Evolutionary conservation across 1,140 invertebrate species (phyloP).

Genomic region (Patella vulgata): DNA sequence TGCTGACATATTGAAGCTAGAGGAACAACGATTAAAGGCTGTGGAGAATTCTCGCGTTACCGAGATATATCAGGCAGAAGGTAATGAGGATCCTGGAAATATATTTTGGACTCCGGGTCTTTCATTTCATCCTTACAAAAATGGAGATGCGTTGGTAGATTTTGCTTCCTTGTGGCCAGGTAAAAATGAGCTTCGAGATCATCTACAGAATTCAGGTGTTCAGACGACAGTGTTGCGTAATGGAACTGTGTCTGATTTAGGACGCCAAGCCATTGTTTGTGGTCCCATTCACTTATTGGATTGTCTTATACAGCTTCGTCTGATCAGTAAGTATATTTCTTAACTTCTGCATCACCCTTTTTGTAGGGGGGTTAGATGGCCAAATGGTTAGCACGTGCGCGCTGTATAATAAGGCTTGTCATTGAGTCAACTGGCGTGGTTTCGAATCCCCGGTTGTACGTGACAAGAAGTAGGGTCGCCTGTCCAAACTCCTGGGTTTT

Average conservation of each 20-base stretch:
- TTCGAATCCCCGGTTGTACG: no score
- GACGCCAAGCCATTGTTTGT: conserved; percentile 38
- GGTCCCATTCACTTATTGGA: conserved; percentile 39
- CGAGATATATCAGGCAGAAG: background rate
- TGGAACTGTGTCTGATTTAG: conserved; percentile 38
- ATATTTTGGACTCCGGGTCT: conserved; percentile 49
- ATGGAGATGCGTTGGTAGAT: conserved; percentile 32
- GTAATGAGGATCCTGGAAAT: conserved; percentile 38
- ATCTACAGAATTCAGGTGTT: conserved; percentile 34
- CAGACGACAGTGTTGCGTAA: conserved; percentile 35
- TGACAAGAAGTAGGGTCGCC: no score
- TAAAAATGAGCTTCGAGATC: conserved; percentile 25
- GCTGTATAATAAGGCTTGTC: no score
- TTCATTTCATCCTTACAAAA: conserved; percentile 37
- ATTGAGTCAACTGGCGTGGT: no score
- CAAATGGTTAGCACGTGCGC: no score
- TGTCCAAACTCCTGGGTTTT: no score
- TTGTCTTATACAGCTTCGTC: conserved; percentile 34
- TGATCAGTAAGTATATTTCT: conserved; percentile 42
- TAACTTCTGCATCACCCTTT: no score
- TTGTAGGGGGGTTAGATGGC: no score
- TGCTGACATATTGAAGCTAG: conserved; percentile 4
- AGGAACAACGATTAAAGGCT: conserved; percentile 7
- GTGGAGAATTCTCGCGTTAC: background rate
- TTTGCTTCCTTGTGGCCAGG: conserved; percentile 44